A percentile compares a stretch with the other conserved stretches of the same genome.
These are phyloP conservation scores for Sepioteuthis lessoniana DNA, from an alignment of 2,888 invertebrate genomes.

Conservation along the genomic window DNA sequence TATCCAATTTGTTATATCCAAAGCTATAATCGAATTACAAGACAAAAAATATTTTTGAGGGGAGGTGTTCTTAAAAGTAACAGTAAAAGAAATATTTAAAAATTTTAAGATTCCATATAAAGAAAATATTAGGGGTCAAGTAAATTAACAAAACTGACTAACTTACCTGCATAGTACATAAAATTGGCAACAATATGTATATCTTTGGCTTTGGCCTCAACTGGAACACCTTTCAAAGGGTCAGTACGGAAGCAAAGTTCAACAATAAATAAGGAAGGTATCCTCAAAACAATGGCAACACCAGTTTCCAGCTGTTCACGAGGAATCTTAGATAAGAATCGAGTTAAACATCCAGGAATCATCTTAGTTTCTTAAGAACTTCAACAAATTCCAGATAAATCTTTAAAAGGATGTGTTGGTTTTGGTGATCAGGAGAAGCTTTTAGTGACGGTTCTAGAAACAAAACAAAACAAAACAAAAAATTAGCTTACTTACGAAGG, in stretches of 20 bases:
- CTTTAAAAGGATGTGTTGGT: not conserved
- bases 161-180: slow-evolving; percentile 73
- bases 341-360: not conserved
- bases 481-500: too few species aligned
- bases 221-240: slow-evolving; percentile 55
- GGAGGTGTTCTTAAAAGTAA: too few species aligned
- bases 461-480: too few species aligned
- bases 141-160: not conserved
- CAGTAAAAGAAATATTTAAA: too few species aligned
- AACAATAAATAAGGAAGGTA: slow-evolving; percentile 76
- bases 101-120: too few species aligned
- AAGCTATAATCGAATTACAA: too few species aligned
- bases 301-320: slow-evolving; percentile 61
- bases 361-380: not conserved
- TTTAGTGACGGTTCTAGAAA: too few species aligned
- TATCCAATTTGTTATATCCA: too few species aligned
- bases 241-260: slow-evolving; percentile 76
- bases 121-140: too few species aligned
- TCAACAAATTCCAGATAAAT: not conserved
- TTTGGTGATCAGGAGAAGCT: not conserved
- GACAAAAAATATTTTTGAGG: too few species aligned
- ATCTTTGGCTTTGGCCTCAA: slow-evolving; percentile 62
- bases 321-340: slow-evolving; percentile 47
- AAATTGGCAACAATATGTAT: slow-evolving; percentile 69
- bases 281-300: slow-evolving; percentile 75